phyloP scores from a whole-genome alignment of 2,113 vertebrate genomes.

The Oryctolagus cuniculus region mOryCun1.1 NC_091453.1:20708501-20709000 shows the following conservation, averaged over 20 bases:
- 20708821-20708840: background rate
- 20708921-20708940: background rate
- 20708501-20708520: background rate
- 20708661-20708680: background rate
- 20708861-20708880: background rate
- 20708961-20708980: constrained; percentile 39
- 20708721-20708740: constrained; percentile 18
- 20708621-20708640: background rate
- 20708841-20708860: background rate
- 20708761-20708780: no score
- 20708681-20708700: background rate
- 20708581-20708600: background rate
- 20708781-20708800: no score
- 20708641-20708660: background rate
- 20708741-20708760: background rate
- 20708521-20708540: background rate
- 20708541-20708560: background rate
- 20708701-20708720: background rate
- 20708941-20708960: constrained; percentile 22
- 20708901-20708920: background rate
- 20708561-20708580: background rate
- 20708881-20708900: no score
- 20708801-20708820: background rate
- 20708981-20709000: background rate
- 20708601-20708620: background rate